Evolutionary conservation across 2,113 vertebrate species (phyloP), one percentile per base, ranked within the genome.

Genomic region (Oxyura jamaicensis): DNA sequence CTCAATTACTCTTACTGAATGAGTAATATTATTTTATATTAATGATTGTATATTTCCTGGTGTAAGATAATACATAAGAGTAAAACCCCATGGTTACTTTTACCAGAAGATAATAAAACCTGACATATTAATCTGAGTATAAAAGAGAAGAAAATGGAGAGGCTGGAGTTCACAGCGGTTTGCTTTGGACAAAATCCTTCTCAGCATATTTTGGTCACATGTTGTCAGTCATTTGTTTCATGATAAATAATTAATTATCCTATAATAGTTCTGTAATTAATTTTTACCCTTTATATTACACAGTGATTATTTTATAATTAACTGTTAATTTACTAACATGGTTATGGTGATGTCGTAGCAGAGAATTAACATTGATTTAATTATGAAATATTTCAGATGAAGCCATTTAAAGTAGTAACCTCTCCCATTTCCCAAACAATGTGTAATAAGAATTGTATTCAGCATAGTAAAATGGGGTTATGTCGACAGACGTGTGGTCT

Each of bases 321-420:
- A 96, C 88, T 96, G 95, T 91, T 95, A 95, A 94, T 93, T 95
- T 91, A 95, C 94, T 91, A 79, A 75, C 29, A 26, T 91, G 81
- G 83, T 92, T 83, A 91, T 88, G 68, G 95, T 95, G 91, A 74
- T 93, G 58, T 91, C 89, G 81, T 78, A 93, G 75, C 81, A 92
- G 71, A 93, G 72, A 96, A 96, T 92, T 97, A 97, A 91, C 79
- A 84, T 56, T 76, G 78, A 94, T 69, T 91, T 96, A 94, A 94
- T 89, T 62, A 91, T 59, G 78, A 93, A 95, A 85, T 88, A 93
- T 95, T 96, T 95, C 89, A 78, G 91, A 86, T 78, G 44, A 80
- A 86, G 77, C 80, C 90, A 58, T 80, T 95, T 86, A 60, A 86
- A 81, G 56, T 23, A 76, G 83, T 91, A 96, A 83, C 79, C 79